phyloP scores from a whole-genome alignment of 35 echinoderm and acorn worm genomes.

The Stichopus chloronotus region DNA sequence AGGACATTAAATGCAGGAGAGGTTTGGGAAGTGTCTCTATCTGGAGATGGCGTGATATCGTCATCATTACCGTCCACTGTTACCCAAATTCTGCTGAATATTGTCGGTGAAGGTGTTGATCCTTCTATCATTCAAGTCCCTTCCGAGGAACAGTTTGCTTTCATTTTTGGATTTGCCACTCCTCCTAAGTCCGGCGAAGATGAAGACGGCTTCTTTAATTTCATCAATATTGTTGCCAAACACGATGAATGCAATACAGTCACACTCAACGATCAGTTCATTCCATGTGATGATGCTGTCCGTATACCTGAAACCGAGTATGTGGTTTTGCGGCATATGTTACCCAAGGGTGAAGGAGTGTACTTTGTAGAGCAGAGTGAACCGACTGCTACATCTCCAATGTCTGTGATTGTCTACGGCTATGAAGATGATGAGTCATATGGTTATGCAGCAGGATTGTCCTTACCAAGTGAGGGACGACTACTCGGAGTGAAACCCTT shows the following conservation, averaged over 20 bases:
- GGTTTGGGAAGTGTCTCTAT: conserved; percentile 40
- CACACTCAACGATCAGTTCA: conserved; percentile 34
- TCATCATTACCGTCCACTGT: conserved; percentile 49
- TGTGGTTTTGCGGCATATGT: background rate
- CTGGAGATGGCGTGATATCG: conserved; percentile 53
- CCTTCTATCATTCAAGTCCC: conserved; percentile 68
- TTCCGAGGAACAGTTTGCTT: conserved; percentile 59
- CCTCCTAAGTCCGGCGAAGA: conserved; percentile 60
- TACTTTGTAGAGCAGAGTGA: conserved; percentile 74
- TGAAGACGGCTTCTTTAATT: conserved; percentile 64
- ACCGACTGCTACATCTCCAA: background rate
- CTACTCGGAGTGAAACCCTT: conserved; percentile 54
- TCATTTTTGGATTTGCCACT: conserved; percentile 69
- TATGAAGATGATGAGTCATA: conserved; percentile 67
- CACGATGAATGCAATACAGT: conserved; percentile 31
- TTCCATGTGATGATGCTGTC: background rate
- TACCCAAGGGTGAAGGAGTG: conserved; percentile 58
- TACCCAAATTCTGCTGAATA: conserved; percentile 8
- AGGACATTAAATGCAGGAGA: conserved; percentile 48
- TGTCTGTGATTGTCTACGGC: conserved; percentile 77
- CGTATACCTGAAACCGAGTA: conserved; percentile 24
- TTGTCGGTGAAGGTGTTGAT: conserved; percentile 10
- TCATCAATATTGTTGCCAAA: conserved; percentile 62
- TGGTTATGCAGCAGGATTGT: conserved; percentile 72
- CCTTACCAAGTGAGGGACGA: conserved; percentile 57